Percentiles rank a stretch among this genome's conserved stretches.
phyloP scores from a whole-genome alignment of 2,797 vertebrate genomes.

The Poeciliopsis gracilis region DNA sequence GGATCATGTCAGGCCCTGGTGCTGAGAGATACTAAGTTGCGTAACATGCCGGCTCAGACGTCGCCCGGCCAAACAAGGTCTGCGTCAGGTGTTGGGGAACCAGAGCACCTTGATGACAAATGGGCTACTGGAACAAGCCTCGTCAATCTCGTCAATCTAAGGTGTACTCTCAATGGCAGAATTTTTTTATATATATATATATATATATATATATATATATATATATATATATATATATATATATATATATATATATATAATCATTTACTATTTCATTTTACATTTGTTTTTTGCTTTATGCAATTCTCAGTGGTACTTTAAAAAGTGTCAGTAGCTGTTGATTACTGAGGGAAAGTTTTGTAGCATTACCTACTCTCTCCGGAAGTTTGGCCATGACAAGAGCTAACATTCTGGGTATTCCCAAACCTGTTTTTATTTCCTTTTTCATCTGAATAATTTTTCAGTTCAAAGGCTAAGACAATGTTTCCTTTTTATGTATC shows the following conservation, averaged over 20 bases:
- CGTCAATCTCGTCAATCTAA: too few relatives aligned
- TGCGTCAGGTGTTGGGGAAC: too few relatives aligned
- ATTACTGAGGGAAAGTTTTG: background rate
- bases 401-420: background rate
- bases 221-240: background rate
- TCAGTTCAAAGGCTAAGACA: background rate
- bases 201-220: background rate
- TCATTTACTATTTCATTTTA: background rate
- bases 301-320: background rate
- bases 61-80: too few relatives aligned
- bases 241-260: background rate
- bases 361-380: background rate
- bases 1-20: too few relatives aligned
- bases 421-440: background rate
- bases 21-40: too few relatives aligned
- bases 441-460: background rate
- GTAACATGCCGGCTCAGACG: too few relatives aligned
- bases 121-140: too few relatives aligned
- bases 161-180: too few relatives aligned
- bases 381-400: background rate
- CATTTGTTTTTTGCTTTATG: background rate
- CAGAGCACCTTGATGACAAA: too few relatives aligned
- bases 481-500: background rate
- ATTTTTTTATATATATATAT: background rate
- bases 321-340: background rate